phyloP scores from a whole-genome alignment of 2,797 vertebrate species.

The Clarias pachynema region DNA sequence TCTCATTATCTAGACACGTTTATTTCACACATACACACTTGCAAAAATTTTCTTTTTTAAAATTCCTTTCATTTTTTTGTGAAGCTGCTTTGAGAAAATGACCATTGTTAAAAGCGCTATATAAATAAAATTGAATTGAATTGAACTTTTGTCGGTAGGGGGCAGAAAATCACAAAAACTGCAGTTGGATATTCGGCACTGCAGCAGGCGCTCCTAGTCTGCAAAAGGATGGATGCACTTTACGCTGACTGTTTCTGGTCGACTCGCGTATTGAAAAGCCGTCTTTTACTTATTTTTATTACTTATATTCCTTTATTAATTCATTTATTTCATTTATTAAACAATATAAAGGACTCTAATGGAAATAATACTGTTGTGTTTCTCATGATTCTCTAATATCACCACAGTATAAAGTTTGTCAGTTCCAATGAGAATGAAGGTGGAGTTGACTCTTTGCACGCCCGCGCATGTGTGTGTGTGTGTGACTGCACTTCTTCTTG shows the following conservation, averaged over 20 bases:
- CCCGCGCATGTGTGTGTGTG: not conserved
- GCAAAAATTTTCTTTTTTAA: no score
- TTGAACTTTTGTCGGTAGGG: not conserved
- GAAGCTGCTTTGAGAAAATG: no score
- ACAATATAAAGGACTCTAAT: not conserved
- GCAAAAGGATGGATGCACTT: not conserved
- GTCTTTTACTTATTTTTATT: not conserved
- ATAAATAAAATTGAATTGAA: no score
- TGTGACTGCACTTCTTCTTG: not conserved
- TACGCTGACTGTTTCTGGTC: not conserved
- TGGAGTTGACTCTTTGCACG: not conserved
- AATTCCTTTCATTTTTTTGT: no score
- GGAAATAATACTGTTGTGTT: not conserved
- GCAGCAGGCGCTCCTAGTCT: not conserved
- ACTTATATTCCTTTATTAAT: not conserved
- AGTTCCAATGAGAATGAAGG: not conserved
- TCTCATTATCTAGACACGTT: no score
- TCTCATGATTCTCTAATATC: not conserved
- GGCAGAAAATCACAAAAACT: not conserved
- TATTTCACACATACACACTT: no score
- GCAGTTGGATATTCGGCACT: not conserved
- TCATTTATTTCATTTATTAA: not conserved
- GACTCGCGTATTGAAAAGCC: not conserved
- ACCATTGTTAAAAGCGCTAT: no score
- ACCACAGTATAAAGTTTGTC: not conserved